A percentile compares a stretch with the other conserved stretches of the same genome.
These are phyloP conservation scores for Pagrus major DNA, from an alignment of 2,113 vertebrate genomes.

Conservation along the genomic window DNA sequence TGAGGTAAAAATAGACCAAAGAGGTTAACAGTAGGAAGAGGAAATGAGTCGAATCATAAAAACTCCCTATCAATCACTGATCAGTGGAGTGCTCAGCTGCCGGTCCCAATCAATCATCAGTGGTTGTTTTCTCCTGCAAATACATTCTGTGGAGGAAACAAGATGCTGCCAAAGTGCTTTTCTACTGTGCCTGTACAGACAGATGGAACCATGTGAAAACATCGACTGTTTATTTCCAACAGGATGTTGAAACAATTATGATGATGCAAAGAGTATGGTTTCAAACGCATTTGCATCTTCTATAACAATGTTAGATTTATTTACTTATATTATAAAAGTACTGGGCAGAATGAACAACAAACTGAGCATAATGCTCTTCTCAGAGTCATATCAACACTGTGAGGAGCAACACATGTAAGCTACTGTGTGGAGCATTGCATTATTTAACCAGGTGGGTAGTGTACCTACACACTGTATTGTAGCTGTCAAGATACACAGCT, in stretches of 20 bases:
- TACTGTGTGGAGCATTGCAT: not conserved
- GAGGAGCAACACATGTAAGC: not conserved
- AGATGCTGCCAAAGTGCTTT: not conserved
- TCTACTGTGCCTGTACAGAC: not conserved
- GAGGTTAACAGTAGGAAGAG: not conserved
- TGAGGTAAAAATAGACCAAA: not conserved
- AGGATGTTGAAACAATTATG: not conserved
- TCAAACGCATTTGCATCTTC: conserved; percentile 3
- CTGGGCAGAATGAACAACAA: not conserved
- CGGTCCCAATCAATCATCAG: not conserved
- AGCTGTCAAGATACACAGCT: not conserved
- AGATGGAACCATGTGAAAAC: not conserved
- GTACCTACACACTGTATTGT: not conserved
- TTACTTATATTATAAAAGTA: not conserved
- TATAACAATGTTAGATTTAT: not conserved
- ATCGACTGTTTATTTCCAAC: not conserved
- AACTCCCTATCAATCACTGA: not conserved
- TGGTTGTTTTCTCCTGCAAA: not conserved
- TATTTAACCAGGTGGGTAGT: not conserved
- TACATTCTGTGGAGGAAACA: not conserved
- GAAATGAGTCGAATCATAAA: not conserved
- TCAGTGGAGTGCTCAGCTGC: not conserved
- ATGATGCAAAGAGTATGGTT: not conserved
- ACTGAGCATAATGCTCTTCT: not conserved
- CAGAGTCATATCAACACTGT: not conserved